Evolutionary conservation across 2,888 invertebrate genomes (phyloP).

Genomic region (Oegoconia quadripuncta): DNA sequence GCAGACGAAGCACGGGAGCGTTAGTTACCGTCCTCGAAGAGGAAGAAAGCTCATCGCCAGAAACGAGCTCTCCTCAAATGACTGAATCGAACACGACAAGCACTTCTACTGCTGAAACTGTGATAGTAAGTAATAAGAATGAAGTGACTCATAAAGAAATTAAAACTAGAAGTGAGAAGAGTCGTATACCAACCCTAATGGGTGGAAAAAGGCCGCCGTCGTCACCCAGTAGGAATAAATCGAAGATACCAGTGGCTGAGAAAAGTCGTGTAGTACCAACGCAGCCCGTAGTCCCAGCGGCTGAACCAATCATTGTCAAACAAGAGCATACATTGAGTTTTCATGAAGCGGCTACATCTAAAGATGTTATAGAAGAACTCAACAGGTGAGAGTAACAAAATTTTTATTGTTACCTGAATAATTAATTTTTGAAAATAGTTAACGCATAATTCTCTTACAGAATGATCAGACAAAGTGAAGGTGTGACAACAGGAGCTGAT

Average conservation of each 20-base stretch:
- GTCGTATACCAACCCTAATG: conserved; percentile 76
- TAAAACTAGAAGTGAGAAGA: conserved; percentile 70
- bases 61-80: conserved; percentile 77
- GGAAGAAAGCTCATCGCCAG: conserved; percentile 78
- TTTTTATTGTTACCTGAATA: background rate
- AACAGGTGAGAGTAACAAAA: conserved; percentile 66
- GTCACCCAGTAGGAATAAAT: conserved; percentile 56
- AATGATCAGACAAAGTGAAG: conserved; percentile 71
- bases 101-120: conserved; percentile 85
- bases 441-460: conserved; percentile 31
- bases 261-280: conserved; percentile 34
- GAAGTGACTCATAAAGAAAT: conserved; percentile 55
- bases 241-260: conserved; percentile 67
- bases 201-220: conserved; percentile 71
- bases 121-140: conserved; percentile 81
- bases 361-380: conserved; percentile 87
- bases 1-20: conserved; percentile 63
- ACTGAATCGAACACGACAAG: conserved; percentile 83
- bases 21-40: conserved; percentile 82
- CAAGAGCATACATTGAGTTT: conserved; percentile 83
- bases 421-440: background rate
- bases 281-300: conserved; percentile 28
- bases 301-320: conserved; percentile 66
- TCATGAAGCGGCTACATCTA: conserved; percentile 86
- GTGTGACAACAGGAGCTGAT: conserved; percentile 33